Base-by-base conservation (phyloP, 2,797 vertebrate genomes). In the Intellagama lesueurii region DNA sequence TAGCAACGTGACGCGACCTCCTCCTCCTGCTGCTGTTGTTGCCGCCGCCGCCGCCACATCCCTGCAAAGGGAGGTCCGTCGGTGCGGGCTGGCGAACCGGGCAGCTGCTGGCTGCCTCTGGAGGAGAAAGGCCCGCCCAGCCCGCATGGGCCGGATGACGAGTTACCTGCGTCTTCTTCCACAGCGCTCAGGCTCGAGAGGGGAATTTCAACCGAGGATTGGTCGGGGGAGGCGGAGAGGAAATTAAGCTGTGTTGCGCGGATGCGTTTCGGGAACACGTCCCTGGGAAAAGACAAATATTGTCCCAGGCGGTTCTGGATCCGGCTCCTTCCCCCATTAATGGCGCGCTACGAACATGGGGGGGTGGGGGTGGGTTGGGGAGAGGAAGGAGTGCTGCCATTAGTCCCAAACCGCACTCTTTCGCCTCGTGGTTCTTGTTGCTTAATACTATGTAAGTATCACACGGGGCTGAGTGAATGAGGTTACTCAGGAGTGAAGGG, bases 1-100 rank as follows among this genome's bases (percentile, higher is more conserved):
- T 77, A 72, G 93, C 96, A 94, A 95, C 95, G 95, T 95, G 96
- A 96, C 87, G 89, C 87, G 81, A 85, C 90, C 90, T 60, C 92
- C 92, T 24, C 87, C 91, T 4, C 92, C 93, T 8, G 69, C 69
- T 26, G 69, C 68, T 69, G 24, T 7, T 60, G 28, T 88, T 35
- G 90, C 92, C 19, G 81, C 91, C 3, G 92, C 93, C 26, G 90
- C 92, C 2, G 90, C 94, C 94, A 93, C 95, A 92, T 92, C 92
- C 89, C 92, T 78, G 92, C 91, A 49, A 91, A 85, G 91, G 94
- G 92, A 87, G 66, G 93, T 83, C 92, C 66, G 87, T 89, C 7
- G 5, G 69, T 11, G 68, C 24, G 68, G 68, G 28, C 47, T 9
- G 44, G 12, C 86, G 78, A 78, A 86, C 86, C 6, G 3, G 79